phyloP scores from a whole-genome alignment of 2,888 invertebrate species.

The Cotesia congregata region DNA sequence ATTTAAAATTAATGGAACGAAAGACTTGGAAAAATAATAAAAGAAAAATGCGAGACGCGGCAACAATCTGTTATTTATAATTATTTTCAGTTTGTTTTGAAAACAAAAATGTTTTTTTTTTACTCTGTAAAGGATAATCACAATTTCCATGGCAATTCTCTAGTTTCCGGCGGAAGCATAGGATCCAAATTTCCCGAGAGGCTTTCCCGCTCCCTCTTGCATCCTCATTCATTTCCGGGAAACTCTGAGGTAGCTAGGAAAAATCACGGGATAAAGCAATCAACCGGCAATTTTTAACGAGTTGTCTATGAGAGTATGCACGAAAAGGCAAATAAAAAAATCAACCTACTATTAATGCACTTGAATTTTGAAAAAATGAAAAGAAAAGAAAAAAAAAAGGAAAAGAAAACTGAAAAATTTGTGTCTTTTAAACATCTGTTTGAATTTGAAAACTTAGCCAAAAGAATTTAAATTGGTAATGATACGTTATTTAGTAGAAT shows the following conservation, averaged over 20 bases:
- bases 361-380: no score
- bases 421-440: no score
- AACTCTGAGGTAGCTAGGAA: constrained; percentile 9
- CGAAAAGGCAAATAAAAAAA: background rate
- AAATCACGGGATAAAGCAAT: constrained; percentile 32
- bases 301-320: constrained; percentile 2
- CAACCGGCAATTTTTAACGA: constrained; percentile 27
- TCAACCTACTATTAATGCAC: no score
- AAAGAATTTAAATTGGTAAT: no score
- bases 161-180: constrained; percentile 38
- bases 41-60: background rate
- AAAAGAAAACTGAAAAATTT: no score
- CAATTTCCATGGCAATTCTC: constrained; percentile 42
- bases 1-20: background rate
- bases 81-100: background rate
- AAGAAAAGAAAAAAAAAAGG: no score
- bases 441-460: no score
- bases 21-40: background rate
- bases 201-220: constrained; percentile 28
- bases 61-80: background rate
- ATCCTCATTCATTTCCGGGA: constrained; percentile 24
- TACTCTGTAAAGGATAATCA: constrained; percentile 32
- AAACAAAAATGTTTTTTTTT: constrained; percentile 18
- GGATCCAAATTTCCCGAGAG: constrained; percentile 43
- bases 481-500: no score